Evolutionary conservation across 2,888 invertebrate species (phyloP), one percentile per base, ranked within the genome.

Genomic region (Pristionchus maxplancki): DNA sequence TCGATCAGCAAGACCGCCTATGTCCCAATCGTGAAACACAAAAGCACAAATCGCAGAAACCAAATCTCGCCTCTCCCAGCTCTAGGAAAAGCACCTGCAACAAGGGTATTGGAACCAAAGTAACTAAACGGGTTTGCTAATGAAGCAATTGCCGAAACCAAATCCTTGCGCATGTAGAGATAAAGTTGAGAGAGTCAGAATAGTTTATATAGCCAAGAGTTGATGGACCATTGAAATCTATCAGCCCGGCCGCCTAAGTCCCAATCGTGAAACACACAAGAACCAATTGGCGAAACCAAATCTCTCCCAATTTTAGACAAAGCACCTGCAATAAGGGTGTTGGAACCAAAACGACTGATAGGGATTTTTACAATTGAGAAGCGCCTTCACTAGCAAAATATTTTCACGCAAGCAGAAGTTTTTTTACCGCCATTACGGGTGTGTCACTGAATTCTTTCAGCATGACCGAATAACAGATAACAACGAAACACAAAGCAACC

Each of bases 331-430:
- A 31, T 6, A 1, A 9, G 53, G 1, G 53, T 28, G 28, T 28
- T 67, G 64, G 31, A 67, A 67, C 64, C 64, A 67, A 31, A 67
- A 31, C 64, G 34, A 67, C 64, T n/a, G n/a, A n/a, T n/a, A n/a
- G n/a, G n/a, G n/a, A n/a, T n/a, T n/a, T n/a, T n/a, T n/a, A n/a
- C n/a, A n/a, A n/a, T n/a, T n/a, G n/a, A n/a, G n/a, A n/a, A n/a
- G n/a, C n/a, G n/a, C n/a, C n/a, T n/a, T n/a, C n/a, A n/a, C n/a
- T n/a, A n/a, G n/a, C n/a, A n/a, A n/a, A n/a, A n/a, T n/a, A n/a
- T n/a, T n/a, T n/a, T n/a, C n/a, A n/a, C n/a, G n/a, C n/a, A n/a
- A n/a, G n/a, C n/a, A n/a, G n/a, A n/a, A n/a, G n/a, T n/a, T n/a
- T n/a, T n/a, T n/a, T n/a, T n/a, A n/a, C n/a, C n/a, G n/a, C n/a